These are phyloP conservation scores for Tortricodes alternella DNA, from an alignment of 2,888 invertebrate species.

Conservation along the genomic window DNA sequence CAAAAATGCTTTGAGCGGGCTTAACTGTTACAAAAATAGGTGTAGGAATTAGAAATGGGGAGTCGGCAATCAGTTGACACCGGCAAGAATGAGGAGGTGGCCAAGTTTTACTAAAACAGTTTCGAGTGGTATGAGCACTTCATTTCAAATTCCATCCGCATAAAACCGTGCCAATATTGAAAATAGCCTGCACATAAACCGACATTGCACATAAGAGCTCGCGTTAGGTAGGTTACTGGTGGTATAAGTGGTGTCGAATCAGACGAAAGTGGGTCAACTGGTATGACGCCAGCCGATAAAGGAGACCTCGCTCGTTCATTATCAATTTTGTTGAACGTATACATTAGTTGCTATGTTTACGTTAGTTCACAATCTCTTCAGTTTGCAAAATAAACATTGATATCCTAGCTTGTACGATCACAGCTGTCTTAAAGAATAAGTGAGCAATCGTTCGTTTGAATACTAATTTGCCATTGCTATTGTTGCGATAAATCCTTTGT, in stretches of 20 bases:
- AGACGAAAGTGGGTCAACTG: slow-evolving; percentile 74
- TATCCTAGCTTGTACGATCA: neutral
- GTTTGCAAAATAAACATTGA: slow-evolving; percentile 23
- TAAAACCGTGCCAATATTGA: slow-evolving; percentile 38
- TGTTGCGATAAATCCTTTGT: slow-evolving; percentile 1
- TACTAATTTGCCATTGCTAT: neutral
- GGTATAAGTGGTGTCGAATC: slow-evolving; percentile 72
- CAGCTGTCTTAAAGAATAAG: neutral
- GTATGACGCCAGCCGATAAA: slow-evolving; percentile 78
- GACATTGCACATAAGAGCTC: slow-evolving; percentile 51
- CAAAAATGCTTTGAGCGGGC: too few relatives aligned
- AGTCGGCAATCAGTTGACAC: slow-evolving; percentile 24
- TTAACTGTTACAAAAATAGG: too few relatives aligned
- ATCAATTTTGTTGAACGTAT: slow-evolving; percentile 63
- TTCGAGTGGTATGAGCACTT: slow-evolving; percentile 48
- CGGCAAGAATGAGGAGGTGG: slow-evolving; percentile 42
- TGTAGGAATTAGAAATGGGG: slow-evolving; percentile 12
- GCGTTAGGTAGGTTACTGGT: slow-evolving; percentile 52
- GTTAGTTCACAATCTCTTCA: slow-evolving; percentile 15
- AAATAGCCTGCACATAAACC: slow-evolving; percentile 48
- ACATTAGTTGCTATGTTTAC: slow-evolving; percentile 11
- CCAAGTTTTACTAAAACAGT: slow-evolving; percentile 43
- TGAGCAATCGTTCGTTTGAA: neutral
- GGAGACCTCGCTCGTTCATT: slow-evolving; percentile 68
- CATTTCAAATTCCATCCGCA: slow-evolving; percentile 37